These are phyloP conservation scores for Cryptoblepharus egeriae DNA, from an alignment of 2,797 vertebrate genomes.

Conservation along the genomic window DNA sequence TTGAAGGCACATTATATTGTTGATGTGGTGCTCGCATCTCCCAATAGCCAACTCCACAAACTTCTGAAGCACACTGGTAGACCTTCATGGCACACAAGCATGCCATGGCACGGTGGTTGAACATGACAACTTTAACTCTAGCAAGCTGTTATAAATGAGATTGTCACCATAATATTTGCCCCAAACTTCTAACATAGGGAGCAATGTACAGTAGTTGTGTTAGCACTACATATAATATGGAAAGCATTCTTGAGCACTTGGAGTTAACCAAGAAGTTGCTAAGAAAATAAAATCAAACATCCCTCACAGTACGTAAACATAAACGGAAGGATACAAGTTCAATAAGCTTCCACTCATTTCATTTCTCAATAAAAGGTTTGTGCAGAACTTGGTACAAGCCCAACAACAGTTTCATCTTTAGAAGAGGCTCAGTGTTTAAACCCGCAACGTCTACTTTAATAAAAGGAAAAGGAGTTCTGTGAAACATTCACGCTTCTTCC, in stretches of 20 bases:
- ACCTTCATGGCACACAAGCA: no score
- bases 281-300: neutral
- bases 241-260: neutral
- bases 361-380: neutral
- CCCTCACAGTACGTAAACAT: neutral
- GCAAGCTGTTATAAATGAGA: neutral
- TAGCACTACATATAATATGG: neutral
- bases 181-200: neutral
- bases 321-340: neutral
- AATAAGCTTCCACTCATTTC: neutral
- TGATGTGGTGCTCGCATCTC: no score
- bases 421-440: neutral
- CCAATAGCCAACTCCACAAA: no score
- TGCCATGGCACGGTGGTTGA: no score
- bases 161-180: neutral
- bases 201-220: neutral
- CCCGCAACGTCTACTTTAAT: neutral
- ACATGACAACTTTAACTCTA: neutral
- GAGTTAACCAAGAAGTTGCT: neutral
- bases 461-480: neutral
- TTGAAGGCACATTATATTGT: no score
- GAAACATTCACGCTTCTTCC: neutral
- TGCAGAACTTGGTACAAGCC: neutral
- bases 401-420: neutral
- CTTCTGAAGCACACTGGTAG: no score